Evolutionary conservation across 2,888 invertebrate genomes (phyloP).

Genomic region (Drosophila imparisetae): DNA sequence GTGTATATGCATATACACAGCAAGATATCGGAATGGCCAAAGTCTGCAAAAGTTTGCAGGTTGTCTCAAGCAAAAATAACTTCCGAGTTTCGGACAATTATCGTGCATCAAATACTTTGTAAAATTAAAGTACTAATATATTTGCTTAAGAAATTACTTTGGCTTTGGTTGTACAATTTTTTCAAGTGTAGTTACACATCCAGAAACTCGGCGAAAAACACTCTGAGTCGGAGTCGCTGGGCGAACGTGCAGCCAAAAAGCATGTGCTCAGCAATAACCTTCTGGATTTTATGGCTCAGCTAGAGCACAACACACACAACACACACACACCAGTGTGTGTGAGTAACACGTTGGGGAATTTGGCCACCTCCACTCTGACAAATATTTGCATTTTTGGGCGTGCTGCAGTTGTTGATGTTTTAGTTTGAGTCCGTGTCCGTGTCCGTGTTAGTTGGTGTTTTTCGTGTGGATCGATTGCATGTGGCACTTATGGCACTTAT

Average conservation of each 20-base stretch:
- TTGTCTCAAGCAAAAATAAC: neutral
- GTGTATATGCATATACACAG: neutral
- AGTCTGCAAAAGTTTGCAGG: neutral
- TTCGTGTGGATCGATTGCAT: conserved; percentile 35
- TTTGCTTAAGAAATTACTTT: neutral
- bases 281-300: conserved; percentile 11
- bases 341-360: conserved; percentile 42
- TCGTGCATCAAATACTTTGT: neutral
- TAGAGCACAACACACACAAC: neutral
- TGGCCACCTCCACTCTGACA: neutral
- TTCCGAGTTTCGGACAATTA: neutral
- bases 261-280: conserved; percentile 41
- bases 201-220: neutral
- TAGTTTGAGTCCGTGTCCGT: neutral
- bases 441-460: neutral
- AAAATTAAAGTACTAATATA: neutral
- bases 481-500: conserved; percentile 22
- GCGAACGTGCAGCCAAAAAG: conserved; percentile 1
- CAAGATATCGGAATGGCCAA: neutral
- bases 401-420: conserved; percentile 21
- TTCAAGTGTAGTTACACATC: neutral
- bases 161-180: neutral
- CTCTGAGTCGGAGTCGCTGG: neutral
- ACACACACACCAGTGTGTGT: neutral
- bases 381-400: conserved; percentile 42